Percentiles rank a stretch among this genome's conserved stretches.
phyloP scores from a whole-genome alignment of 2,113 vertebrate genomes.

The Hemibagrus wyckioides region DNA sequence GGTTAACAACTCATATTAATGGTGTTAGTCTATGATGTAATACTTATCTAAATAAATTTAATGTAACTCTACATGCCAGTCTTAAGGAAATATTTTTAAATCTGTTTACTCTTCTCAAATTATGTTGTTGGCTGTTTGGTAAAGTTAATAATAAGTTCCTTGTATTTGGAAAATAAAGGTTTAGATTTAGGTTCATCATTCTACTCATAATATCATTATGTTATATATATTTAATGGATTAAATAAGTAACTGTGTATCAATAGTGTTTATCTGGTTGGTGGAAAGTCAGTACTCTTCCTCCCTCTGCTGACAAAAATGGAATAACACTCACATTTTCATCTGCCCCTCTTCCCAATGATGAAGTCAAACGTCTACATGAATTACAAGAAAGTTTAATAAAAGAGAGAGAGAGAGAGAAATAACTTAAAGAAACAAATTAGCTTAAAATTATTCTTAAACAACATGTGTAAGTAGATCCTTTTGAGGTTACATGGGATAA shows the following conservation, averaged over 20 bases:
- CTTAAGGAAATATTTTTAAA: neutral
- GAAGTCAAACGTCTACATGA: neutral
- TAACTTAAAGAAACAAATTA: neutral
- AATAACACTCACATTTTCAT: neutral
- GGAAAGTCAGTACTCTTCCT: neutral
- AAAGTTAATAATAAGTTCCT: neutral
- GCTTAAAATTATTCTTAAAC: neutral
- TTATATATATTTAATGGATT: neutral
- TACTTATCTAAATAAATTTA: neutral
- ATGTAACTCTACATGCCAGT: neutral
- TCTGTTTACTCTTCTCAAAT: neutral
- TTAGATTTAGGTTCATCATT: neutral
- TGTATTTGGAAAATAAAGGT: neutral
- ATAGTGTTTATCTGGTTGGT: neutral
- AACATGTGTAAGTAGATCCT: neutral
- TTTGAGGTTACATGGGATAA: neutral
- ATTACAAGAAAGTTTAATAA: neutral
- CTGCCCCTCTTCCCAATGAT: neutral
- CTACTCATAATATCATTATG: neutral
- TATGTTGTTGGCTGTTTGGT: neutral
- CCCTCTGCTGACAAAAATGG: slow-evolving; percentile 6
- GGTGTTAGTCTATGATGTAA: neutral
- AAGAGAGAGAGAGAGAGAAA: neutral
- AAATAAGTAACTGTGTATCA: neutral
- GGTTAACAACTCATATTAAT: neutral